Conservation (phyloP, 2,888 invertebrate genomes). For the Cryptus armator region DNA sequence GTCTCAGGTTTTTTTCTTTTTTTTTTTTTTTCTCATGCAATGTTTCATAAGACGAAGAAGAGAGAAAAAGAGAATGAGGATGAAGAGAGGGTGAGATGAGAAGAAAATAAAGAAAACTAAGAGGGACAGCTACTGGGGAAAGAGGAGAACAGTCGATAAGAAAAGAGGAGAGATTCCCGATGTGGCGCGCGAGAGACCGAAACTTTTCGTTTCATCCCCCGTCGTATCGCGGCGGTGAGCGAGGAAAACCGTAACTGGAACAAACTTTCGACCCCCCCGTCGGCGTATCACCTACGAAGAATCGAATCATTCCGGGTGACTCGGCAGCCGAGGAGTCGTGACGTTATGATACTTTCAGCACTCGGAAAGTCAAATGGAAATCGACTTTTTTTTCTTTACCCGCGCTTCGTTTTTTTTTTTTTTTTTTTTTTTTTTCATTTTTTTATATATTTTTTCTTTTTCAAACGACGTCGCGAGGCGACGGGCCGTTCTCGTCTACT, state of each 20-base stretch:
- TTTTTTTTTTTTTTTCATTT: not conserved
- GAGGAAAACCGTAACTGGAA: constrained; percentile 62
- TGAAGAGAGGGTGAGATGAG: not conserved
- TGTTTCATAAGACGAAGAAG: constrained; percentile 42
- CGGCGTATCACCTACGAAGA: constrained; percentile 57
- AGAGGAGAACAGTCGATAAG: constrained; percentile 54
- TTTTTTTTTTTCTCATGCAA: constrained; percentile 8
- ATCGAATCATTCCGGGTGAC: constrained; percentile 55
- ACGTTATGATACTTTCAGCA: constrained; percentile 43
- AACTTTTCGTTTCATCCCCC: constrained; percentile 69
- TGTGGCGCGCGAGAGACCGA: constrained; percentile 15
- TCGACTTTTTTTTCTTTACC: not conserved
- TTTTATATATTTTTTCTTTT: not conserved
- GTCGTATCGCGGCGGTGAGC: constrained; percentile 52
- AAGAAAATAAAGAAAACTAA: constrained; percentile 37
- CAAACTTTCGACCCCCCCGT: constrained; percentile 67
- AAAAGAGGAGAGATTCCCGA: constrained; percentile 26
- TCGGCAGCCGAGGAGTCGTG: constrained; percentile 46
- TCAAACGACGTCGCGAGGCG: not conserved
- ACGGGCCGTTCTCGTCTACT: not conserved
- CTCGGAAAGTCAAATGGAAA: constrained; percentile 34
- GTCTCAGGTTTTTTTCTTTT: constrained; percentile 24
- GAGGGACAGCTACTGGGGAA: constrained; percentile 19
- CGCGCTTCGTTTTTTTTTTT: not conserved
- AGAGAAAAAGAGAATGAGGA: constrained; percentile 1